phyloP scores from a whole-genome alignment of 64 coral and sea anemone species.

The Dendronephthya gigantea region DNA sequence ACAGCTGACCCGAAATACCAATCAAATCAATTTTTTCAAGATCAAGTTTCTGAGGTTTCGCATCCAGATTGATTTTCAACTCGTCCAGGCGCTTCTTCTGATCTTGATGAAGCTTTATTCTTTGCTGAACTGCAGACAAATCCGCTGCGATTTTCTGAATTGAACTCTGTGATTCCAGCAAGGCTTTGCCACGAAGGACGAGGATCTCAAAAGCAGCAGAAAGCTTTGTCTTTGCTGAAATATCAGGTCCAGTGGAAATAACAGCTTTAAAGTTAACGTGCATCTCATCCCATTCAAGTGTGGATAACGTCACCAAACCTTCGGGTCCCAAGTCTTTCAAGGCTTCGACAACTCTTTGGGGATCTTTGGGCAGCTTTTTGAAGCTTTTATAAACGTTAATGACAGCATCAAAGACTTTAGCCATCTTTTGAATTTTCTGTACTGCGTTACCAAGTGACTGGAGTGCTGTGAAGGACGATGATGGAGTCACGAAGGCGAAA shows the following conservation, averaged over 20 bases:
- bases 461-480: background rate
- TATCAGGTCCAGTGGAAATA: background rate
- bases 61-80: background rate
- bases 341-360: background rate
- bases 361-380: background rate
- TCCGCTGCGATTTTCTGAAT: constrained; percentile 20
- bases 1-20: constrained; percentile 19
- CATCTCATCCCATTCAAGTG: constrained; percentile 25
- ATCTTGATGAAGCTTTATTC: background rate
- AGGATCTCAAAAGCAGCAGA: constrained; percentile 17
- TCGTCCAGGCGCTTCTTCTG: constrained; percentile 22
- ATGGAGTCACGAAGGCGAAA: constrained; percentile 2
- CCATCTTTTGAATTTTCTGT: constrained; percentile 14
- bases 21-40: constrained; percentile 14
- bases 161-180: background rate
- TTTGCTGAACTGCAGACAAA: constrained; percentile 1
- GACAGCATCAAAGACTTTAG: constrained; percentile 14
- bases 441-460: background rate
- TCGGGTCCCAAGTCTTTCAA: constrained; percentile 5
- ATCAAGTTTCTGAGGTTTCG: background rate
- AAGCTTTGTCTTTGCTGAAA: background rate
- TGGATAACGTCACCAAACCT: background rate
- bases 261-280: constrained; percentile 1
- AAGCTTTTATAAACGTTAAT: background rate
- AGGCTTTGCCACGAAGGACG: constrained; percentile 9